Conservation (phyloP, 2,888 invertebrate genomes). For the Melinaea marsaeus region DNA sequence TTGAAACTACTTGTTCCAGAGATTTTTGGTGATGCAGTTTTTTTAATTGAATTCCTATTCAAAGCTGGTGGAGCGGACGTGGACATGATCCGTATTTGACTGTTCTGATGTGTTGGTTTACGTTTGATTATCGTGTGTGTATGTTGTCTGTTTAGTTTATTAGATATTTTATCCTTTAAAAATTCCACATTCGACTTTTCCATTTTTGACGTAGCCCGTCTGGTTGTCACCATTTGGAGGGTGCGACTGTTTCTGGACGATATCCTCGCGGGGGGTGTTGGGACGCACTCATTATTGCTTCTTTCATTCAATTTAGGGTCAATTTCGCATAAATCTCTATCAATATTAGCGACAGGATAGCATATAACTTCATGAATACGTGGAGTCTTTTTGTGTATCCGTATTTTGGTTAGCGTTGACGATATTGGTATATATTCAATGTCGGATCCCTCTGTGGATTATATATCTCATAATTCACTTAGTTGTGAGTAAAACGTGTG, state of each 20-base stretch:
- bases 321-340: constrained; percentile 44
- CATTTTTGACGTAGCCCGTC: constrained; percentile 59
- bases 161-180: constrained; percentile 79
- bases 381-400: constrained; percentile 82
- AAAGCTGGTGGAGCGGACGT: constrained; percentile 65
- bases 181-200: constrained; percentile 77
- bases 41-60: constrained; percentile 56
- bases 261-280: constrained; percentile 85
- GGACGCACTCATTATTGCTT: constrained; percentile 68
- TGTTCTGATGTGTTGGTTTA: constrained; percentile 36
- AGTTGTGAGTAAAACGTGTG: constrained; percentile 64
- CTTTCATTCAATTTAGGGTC: constrained; percentile 71
- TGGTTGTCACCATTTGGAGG: constrained; percentile 78
- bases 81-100: constrained; percentile 52
- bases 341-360: constrained; percentile 75
- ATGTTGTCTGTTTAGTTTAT: constrained; percentile 75
- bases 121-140: constrained; percentile 60
- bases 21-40: constrained; percentile 41
- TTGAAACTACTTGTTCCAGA: constrained; percentile 68
- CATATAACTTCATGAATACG: constrained; percentile 77
- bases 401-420: constrained; percentile 87
- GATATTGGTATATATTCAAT: constrained; percentile 91
- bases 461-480: constrained; percentile 49
- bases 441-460: constrained; percentile 85
- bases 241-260: constrained; percentile 86